phyloP scores from a whole-genome alignment of 1,140 invertebrate genomes.

The Acyrthosiphon pisum region DNA sequence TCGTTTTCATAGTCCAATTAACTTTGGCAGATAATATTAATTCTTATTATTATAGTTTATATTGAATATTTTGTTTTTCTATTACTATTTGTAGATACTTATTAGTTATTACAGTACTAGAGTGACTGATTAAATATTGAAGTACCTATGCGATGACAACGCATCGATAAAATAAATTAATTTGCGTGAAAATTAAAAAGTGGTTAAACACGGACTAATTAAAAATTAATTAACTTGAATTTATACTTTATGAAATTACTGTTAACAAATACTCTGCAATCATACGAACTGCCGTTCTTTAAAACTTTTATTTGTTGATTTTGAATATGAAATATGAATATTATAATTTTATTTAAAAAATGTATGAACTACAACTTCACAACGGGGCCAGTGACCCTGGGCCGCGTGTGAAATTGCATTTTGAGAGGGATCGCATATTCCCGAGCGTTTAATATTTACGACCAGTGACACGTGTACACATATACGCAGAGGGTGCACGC shows the following conservation, averaged over 20 bases:
- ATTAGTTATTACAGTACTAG: too few species aligned
- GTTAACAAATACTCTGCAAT: background rate
- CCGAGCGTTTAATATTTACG: constrained; percentile 47
- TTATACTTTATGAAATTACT: background rate
- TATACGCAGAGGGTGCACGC: background rate
- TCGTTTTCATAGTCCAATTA: background rate
- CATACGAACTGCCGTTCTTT: background rate
- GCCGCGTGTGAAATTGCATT: constrained; percentile 41
- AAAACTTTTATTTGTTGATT: background rate
- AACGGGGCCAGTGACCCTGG: constrained; percentile 25
- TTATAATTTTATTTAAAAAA: background rate
- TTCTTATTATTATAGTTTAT: background rate
- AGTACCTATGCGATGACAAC: too few species aligned
- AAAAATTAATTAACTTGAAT: background rate
- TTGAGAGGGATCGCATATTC: constrained; percentile 7
- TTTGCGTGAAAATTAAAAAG: background rate
- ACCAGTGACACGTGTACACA: constrained; percentile 33
- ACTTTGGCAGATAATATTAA: too few species aligned
- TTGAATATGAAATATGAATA: background rate
- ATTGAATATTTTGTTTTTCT: background rate
- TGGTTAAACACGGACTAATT: background rate
- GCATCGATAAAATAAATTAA: background rate
- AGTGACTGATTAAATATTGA: too few species aligned
- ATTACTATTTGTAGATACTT: background rate
- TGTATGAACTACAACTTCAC: background rate